Conservation (phyloP, 1,140 invertebrate species). For the Anastrepha obliqua region DNA sequence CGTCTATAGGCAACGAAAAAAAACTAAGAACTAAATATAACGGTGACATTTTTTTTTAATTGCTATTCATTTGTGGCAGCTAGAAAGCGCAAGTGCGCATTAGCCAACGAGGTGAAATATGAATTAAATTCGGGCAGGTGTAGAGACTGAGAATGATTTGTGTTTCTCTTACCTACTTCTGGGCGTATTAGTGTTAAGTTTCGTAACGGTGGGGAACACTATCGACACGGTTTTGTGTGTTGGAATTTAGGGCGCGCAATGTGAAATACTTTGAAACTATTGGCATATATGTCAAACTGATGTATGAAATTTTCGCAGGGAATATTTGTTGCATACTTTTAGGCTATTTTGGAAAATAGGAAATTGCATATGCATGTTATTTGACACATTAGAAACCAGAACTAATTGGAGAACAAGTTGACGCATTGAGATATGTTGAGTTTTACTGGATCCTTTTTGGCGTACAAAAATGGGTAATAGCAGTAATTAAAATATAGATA, state of each 20-base stretch:
- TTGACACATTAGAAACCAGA: too few species aligned
- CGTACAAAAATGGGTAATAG: too few species aligned
- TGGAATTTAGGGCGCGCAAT: not conserved
- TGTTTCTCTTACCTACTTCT: not conserved
- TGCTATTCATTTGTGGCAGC: too few species aligned
- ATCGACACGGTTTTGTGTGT: not conserved
- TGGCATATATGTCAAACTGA: constrained; percentile 24
- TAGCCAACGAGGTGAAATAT: too few species aligned
- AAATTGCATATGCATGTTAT: too few species aligned
- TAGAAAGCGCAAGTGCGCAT: too few species aligned
- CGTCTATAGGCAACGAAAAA: constrained; percentile 5
- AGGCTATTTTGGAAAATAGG: not conserved
- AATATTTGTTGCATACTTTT: not conserved
- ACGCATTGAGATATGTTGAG: too few species aligned
- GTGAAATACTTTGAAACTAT: not conserved
- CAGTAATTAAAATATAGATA: not conserved
- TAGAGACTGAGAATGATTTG: not conserved
- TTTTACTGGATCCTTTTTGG: too few species aligned
- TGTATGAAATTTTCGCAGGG: not conserved
- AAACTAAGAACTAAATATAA: not conserved
- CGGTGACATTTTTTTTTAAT: not conserved
- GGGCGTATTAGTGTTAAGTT: not conserved
- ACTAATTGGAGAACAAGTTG: too few species aligned
- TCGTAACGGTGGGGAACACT: not conserved
- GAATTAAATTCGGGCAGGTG: not conserved